phyloP scores from a whole-genome alignment of 2,888 invertebrate genomes.

The Panopea generosa region DNA sequence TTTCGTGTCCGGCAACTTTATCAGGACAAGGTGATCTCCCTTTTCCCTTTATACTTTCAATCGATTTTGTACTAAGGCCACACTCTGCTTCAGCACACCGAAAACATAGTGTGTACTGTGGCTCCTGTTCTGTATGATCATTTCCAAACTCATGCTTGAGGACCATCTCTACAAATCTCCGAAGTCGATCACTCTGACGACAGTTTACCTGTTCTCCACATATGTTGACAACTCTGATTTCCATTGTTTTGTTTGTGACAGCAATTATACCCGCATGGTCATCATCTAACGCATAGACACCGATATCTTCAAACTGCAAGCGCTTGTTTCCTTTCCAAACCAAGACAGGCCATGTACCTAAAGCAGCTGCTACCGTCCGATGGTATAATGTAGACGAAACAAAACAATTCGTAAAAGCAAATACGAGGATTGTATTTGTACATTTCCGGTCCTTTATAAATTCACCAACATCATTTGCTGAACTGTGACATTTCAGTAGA shows the following conservation, averaged over 20 bases:
- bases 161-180: conserved; percentile 16
- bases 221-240: conserved; percentile 6
- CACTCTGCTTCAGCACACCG: not conserved
- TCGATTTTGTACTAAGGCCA: too few relatives aligned
- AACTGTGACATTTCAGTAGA: conserved; percentile 7
- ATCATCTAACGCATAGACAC: conserved; percentile 16
- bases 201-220: conserved; percentile 3
- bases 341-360: conserved; percentile 26
- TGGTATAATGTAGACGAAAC: conserved; percentile 26
- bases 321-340: not conserved
- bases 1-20: not conserved
- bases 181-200: conserved; percentile 2
- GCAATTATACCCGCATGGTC: conserved; percentile 31
- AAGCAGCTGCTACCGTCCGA: conserved; percentile 25
- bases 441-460: too few relatives aligned
- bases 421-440: not conserved
- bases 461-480: too few relatives aligned
- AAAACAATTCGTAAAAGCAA: conserved; percentile 7
- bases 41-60: not conserved
- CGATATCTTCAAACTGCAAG: conserved; percentile 9
- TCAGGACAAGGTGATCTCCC: conserved; percentile 7
- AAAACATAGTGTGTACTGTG: conserved; percentile 6
- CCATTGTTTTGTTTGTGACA: conserved; percentile 13
- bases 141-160: conserved; percentile 12
- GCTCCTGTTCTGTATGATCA: conserved; percentile 1